A percentile compares a stretch with the other conserved stretches of the same genome.
Evolutionary conservation across 2,888 invertebrate species (phyloP).

Genomic region (Coleophora flavipennella): DNA sequence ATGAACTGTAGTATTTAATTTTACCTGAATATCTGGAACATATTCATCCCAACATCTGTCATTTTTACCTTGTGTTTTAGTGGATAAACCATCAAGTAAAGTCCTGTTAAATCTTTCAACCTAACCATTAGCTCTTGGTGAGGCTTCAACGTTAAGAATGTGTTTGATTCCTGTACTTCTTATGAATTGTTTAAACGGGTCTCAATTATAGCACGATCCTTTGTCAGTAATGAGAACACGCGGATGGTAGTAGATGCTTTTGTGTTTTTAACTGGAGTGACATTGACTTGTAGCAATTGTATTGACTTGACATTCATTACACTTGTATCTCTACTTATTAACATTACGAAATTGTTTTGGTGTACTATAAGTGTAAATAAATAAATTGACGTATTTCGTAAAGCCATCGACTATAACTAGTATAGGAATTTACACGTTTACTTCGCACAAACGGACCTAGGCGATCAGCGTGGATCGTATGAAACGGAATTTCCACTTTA

Average conservation of each 20-base stretch:
- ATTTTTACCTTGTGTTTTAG: not conserved
- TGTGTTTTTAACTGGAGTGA: not conserved
- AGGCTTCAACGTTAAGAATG: not conserved
- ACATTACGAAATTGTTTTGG: no score
- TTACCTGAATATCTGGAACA: not conserved
- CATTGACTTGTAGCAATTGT: no score
- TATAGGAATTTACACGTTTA: constrained; percentile 24
- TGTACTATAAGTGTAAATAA: no score
- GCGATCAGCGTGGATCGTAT: constrained; percentile 38
- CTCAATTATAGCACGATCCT: not conserved
- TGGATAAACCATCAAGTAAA: not conserved
- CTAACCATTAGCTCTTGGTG: not conserved
- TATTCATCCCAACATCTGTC: not conserved
- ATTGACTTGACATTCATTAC: no score
- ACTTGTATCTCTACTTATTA: no score
- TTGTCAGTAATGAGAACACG: not conserved
- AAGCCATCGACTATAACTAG: constrained; percentile 32
- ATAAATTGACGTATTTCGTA: constrained; percentile 30
- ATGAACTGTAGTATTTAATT: not conserved
- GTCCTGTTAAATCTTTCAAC: not conserved
- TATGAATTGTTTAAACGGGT: not conserved
- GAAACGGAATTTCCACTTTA: constrained; percentile 29
- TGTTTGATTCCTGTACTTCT: not conserved
- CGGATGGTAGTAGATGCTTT: not conserved
- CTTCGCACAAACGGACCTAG: constrained; percentile 33